Conservation (phyloP, 2,113 vertebrate genomes). For the Nesospiza acunhae region DNA sequence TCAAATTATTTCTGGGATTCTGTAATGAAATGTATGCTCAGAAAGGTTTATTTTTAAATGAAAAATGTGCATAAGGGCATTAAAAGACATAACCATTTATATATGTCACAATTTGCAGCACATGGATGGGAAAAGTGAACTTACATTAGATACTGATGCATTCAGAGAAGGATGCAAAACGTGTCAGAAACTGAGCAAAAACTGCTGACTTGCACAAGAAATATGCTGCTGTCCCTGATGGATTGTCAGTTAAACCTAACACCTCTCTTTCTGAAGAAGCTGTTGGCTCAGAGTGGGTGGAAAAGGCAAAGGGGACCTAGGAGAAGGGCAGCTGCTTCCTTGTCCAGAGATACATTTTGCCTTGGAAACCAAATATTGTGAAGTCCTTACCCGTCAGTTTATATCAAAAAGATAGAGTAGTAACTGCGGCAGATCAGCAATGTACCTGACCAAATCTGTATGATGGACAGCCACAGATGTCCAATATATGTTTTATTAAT, state of each 20-base stretch:
- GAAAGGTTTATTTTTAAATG: neutral
- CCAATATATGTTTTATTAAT: neutral
- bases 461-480: neutral
- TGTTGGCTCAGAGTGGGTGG: neutral
- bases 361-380: slow-evolving; percentile 38
- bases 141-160: neutral
- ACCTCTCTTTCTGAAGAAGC: neutral
- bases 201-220: neutral
- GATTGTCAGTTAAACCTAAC: neutral
- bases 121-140: neutral
- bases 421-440: neutral
- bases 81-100: neutral
- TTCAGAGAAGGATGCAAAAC: neutral
- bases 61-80: neutral
- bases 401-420: neutral
- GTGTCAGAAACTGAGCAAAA: neutral
- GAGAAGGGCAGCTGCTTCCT: neutral
- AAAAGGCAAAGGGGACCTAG: neutral
- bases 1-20: neutral
- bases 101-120: neutral
- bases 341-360: neutral
- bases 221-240: neutral
- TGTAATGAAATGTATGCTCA: neutral
- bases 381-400: neutral
- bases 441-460: neutral